A percentile compares a stretch with the other conserved stretches of the same genome.
phyloP scores from a whole-genome alignment of 2,113 vertebrate genomes.

The Trachemys scripta region DNA sequence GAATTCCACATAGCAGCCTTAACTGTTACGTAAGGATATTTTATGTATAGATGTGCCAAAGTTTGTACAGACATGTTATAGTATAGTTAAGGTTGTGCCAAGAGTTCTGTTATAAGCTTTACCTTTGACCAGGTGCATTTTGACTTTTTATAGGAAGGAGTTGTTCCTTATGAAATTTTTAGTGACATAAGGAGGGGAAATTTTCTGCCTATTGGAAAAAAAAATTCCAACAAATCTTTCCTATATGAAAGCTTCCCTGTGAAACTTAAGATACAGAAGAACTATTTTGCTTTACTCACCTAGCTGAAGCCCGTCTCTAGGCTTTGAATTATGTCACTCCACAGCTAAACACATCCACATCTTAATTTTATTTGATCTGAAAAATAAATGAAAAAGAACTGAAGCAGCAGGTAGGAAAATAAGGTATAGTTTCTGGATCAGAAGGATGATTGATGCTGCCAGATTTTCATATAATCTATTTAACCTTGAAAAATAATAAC shows the following conservation, averaged over 20 bases:
- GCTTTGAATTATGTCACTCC: slow-evolving; percentile 7
- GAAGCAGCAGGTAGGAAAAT: neutral
- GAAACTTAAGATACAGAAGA: neutral
- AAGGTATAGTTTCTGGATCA: neutral
- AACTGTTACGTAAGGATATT: neutral
- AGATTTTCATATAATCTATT: neutral
- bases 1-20: neutral
- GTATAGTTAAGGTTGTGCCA: neutral
- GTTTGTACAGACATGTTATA: neutral
- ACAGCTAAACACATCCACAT: neutral
- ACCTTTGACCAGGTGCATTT: neutral
- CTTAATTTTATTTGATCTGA: neutral
- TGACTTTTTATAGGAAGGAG: neutral
- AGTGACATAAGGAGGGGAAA: neutral
- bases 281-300: neutral
- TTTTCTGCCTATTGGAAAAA: neutral
- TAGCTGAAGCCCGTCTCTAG: neutral
- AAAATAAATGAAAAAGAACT: neutral
- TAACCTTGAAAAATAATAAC: neutral
- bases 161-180: neutral
- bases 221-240: neutral
- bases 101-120: neutral
- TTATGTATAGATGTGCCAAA: neutral
- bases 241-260: neutral
- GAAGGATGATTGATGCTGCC: accelerated